Evolutionary conservation across 2,113 vertebrate species (phyloP), one percentile per base, ranked within the genome.

Genomic region (Emydocephalus ijimae): DNA sequence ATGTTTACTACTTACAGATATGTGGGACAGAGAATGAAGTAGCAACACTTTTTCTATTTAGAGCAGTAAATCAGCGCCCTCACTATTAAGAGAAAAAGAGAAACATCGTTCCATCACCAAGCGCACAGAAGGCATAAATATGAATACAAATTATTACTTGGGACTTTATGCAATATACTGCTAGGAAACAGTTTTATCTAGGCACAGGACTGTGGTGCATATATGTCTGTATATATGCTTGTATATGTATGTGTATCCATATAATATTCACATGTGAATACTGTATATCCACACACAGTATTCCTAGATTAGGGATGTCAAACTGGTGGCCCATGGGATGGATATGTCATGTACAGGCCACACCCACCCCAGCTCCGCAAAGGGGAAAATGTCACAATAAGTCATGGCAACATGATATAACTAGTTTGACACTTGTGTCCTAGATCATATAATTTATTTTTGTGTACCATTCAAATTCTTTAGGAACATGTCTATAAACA

Each of bases 161-260:
- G 56, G 48, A 23, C 26, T 64, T 14, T 21, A 90, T 87, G 50
- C 57, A 74, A 64, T 45, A 69, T 24, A 87, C 45, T 87, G 45
- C n/a, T 90, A 69, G 57, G 50, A 88, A 93, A 74, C 20, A 23
- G 85, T 88, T 90, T 88, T 93, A 90, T 90, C 57, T 55, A 69
- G 57, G n/a, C 18, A 55, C 18, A 91, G 50, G 7, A 69, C 48
- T 56, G 23, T 21, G n/a, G 6, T 81, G 34, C 21, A 81, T 43
- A 18, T 21, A 81, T 81, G 6, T 39, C 15, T 81, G 34, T 39
- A 43, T 81, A 39, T 43, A 20, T 39, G 6, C 39, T 0, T 26
- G 59, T 10, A 20, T 81, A 3, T 39, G 2, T 81, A 81, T 8
- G n/a, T 34, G 11, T 64, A 2, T 52, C 26, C 57, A 39, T 29